Conservation (phyloP, 2,888 invertebrate genomes). For the Coenonympha arcania region DNA sequence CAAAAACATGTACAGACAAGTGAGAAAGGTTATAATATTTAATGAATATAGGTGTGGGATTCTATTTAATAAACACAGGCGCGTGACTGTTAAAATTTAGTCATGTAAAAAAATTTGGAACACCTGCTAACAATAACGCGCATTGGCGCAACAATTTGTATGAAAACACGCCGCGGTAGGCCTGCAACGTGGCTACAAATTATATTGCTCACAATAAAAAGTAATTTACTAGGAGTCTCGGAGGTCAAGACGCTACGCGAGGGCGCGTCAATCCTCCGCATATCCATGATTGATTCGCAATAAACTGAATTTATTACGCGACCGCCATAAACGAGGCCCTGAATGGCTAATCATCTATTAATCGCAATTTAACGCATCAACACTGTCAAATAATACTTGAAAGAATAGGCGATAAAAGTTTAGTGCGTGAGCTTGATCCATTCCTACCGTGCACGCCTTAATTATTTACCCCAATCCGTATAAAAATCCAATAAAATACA, state of each 20-base stretch:
- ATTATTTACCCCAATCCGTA: constrained; percentile 20
- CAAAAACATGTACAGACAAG: too few relatives aligned
- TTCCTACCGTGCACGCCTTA: constrained; percentile 18
- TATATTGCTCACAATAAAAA: constrained; percentile 31
- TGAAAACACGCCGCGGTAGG: constrained; percentile 8
- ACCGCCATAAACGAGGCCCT: constrained; percentile 57
- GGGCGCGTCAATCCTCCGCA: constrained; percentile 24
- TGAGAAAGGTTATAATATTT: too few relatives aligned
- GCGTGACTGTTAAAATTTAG: too few relatives aligned
- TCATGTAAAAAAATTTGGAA: too few relatives aligned
- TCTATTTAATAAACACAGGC: too few relatives aligned
- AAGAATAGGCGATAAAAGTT: constrained; percentile 61
- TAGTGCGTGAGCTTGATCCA: constrained; percentile 37
- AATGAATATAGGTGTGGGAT: too few relatives aligned
- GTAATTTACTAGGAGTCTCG: constrained; percentile 34
- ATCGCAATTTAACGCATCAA: constrained; percentile 67
- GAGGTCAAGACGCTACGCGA: constrained; percentile 36
- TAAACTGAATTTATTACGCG: constrained; percentile 65
- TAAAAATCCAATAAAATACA: constrained; percentile 31
- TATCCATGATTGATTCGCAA: constrained; percentile 58
- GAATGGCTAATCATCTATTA: constrained; percentile 67
- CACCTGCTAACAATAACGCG: background rate
- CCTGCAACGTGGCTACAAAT: constrained; percentile 20
- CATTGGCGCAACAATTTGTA: background rate
- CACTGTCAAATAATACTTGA: constrained; percentile 66